Conservation (phyloP, 2,113 vertebrate genomes). For the Phaethornis superciliosus region DNA sequence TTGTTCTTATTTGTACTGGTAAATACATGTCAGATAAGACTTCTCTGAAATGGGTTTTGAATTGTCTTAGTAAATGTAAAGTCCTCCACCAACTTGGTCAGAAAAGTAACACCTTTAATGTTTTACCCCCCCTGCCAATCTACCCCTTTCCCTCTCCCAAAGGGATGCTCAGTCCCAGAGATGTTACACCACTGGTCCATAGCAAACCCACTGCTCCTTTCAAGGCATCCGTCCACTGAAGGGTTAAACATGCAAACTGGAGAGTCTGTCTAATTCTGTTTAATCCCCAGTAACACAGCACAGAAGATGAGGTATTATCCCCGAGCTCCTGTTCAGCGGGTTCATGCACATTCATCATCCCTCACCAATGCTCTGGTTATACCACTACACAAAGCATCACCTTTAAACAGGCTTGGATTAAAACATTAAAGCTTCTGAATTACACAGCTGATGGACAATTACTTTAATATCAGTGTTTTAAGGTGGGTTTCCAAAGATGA, state of each 20-base stretch:
- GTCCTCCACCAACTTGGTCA: not conserved
- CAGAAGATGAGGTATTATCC: not conserved
- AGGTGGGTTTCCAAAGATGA: not conserved
- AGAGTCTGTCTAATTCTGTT: not conserved
- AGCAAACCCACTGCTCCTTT: not conserved
- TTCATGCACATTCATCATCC: not conserved
- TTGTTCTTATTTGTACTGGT: slow-evolving; percentile 29
- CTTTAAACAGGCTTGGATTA: not conserved
- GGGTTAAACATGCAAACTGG: slow-evolving; percentile 24
- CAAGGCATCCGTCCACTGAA: not conserved
- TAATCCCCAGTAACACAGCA: slow-evolving; percentile 34
- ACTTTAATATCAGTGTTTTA: not conserved
- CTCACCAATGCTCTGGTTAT: rapidly evolving
- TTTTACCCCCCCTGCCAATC: not conserved
- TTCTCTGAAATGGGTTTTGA: not conserved
- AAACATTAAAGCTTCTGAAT: not conserved
- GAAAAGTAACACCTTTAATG: not conserved
- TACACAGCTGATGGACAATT: not conserved
- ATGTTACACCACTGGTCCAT: not conserved
- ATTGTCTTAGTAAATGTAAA: not conserved
- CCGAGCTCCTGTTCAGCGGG: not conserved
- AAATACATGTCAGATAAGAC: slow-evolving; percentile 11
- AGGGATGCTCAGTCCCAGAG: not conserved
- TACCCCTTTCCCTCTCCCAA: not conserved
- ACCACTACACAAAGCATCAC: not conserved